Base-by-base conservation (phyloP, 2,113 vertebrate genomes). In the Sapayoa aenigma region DNA sequence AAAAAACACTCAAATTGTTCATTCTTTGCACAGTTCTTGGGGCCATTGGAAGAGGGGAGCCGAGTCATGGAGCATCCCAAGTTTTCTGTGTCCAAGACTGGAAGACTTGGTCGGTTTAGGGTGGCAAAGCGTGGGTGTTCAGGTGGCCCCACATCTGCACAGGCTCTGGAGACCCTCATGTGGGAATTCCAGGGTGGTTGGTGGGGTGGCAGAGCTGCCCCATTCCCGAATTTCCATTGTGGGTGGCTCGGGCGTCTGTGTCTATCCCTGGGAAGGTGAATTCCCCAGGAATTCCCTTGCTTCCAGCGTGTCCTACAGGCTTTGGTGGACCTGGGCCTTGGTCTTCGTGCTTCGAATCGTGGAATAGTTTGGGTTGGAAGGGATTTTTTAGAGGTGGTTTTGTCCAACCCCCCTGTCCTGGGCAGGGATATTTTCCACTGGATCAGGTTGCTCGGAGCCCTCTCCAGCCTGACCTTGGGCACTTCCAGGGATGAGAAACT, bases 1-100 rank as follows among this genome's bases (percentile, higher is more conserved):
- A 41, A 17, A 41, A 49, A 56, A 4, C 3, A 0, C 4, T 72
- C 28, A 13, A 13, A 3, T 13, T 35, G 6, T 33, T 50, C 16
- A 3, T 58, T 69, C 8, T 73, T 65, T 20, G 47, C 39, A 13
- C 5, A 66, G 10, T 2, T 17, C 78, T 78, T 1, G 0, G 23
- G 15, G 58, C n/a, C 0, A 1, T 19, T 41, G 50, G 46, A 52
- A 73, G 53, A 52, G 47, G 11, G 8, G 25, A 46, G 18, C 44
- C 20, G 44, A 20, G 20, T 46, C 44, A 49, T 27, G 37, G 63
- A 74, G 44, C 6, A 1, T 67, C 39, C 25, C 0, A 1, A 73
- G 35, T 11, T 66, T 31, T 39, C 68, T 42, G 28, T 3, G 0
- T 42, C 25, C n/a, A 33, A 33, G 46, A 23, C 20, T 68, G 52